Base-by-base conservation (phyloP, 2,888 invertebrate genomes). In the Rhamnusium bicolor region DNA sequence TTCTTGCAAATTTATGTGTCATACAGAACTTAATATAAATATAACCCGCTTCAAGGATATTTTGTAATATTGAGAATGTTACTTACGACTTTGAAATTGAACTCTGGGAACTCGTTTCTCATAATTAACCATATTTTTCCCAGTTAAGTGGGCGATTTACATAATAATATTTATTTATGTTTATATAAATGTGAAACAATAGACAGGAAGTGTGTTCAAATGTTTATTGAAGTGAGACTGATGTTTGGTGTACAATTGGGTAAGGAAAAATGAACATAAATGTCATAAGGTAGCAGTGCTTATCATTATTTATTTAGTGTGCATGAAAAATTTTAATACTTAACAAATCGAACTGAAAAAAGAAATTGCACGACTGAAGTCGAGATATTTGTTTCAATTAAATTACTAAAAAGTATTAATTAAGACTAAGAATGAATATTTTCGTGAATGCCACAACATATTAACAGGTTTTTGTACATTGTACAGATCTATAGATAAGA, bases 121-220 rank as follows among this genome's bases (percentile, higher is more conserved):
- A 40, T 40, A 40, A 40, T 40, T 40, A 40, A 40, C 40, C 40
- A 40, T 40, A 24, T 54, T 54, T 51, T 54, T 24, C 54, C n/a
- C 54, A 27, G 21, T 1, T 24, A 24, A 24, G 24, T 54, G 19
- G 54, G 24, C 63, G 24, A 27, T 49, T 49, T 63, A 47, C 14
- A 49, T 49, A 63, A 49, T 49, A 63, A 47, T 47, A 63, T 49
- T 49, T 29, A 27, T 63, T 51, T 63, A 18, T 29, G 49, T 63
- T 63, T 63, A 49, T 46, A 18, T 24, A 49, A 47, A 47, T 29
- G 63, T 27, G 3, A 7, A 51, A 63, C 47, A 63, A 49, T 63
- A 29, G 49, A 18, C 63, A 63, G 63, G 63, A 63, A 63, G 49
- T 63, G 16, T 49, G n/a, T 24, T 63, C 24, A 63, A 24, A 49